Evolutionary conservation across 2,888 invertebrate species (phyloP), one percentile per base, ranked within the genome.

Genomic region (Orthosia incerta): DNA sequence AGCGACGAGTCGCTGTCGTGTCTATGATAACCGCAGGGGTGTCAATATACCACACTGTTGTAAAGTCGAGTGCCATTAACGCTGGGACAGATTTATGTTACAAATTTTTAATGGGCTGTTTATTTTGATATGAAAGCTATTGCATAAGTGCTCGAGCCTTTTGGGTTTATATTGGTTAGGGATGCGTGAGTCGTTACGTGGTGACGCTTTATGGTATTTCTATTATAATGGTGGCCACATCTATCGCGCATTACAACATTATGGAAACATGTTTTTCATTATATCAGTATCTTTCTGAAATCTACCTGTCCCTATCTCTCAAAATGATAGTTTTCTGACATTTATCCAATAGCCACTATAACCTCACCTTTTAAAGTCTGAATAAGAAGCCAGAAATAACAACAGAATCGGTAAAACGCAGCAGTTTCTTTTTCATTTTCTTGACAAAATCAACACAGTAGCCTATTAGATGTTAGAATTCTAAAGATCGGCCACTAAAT

Each of bases 1-100:
- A 75, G 70, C 83, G 82, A 83, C 82, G 86, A 39, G 39, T 39
- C 39, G 39, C 76, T 83, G 76, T 84, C 80, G 68, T 65, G 68
- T 80, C 78, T 80, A 72, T 84, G 77, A 79, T 76, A 85, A 80
- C 85, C 75, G 86, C 87, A 84, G 86, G 88, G 87, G 87, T 85
- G 86, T 82, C 80, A 77, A 80, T 80, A 78, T 80, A 84, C 83
- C 73, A 82, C 71, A 73, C 70, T 76, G 77, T 85, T 87, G 83
- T 89, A 77, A 80, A 85, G 83, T 86, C 82, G 81, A 84, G 85
- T 81, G 73, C 84, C 74, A 86, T 80, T 85, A 74, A 82, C 75
- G 63, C 74, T 59, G 76, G 63, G 77, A 82, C 70, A 80, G 79
- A 82, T 79, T 85, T 85, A 80, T 85, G 84, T 74, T 79, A 73